phyloP scores from a whole-genome alignment of 2,113 vertebrate genomes.

The Salvator merianae region DNA sequence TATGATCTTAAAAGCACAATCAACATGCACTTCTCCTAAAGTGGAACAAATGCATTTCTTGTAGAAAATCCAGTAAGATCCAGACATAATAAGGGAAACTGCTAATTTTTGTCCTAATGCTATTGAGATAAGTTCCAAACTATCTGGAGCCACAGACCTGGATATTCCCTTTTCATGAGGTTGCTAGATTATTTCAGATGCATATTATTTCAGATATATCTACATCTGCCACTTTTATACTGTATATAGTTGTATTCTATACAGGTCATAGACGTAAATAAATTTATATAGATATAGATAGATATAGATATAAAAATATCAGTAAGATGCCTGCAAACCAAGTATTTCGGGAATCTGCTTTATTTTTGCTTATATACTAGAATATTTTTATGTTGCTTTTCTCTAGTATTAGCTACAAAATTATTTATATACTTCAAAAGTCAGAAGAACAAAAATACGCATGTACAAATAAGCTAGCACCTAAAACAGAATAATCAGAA shows the following conservation, averaged over 20 bases:
- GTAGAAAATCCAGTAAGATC: not conserved
- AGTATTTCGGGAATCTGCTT: not conserved
- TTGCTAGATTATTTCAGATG: too few relatives aligned
- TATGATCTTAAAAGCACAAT: not conserved
- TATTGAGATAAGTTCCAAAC: too few relatives aligned
- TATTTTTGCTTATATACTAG: not conserved
- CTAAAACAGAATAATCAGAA: not conserved
- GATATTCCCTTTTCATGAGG: too few relatives aligned
- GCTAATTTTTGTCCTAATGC: too few relatives aligned
- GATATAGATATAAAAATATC: too few relatives aligned
- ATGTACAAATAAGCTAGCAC: not conserved
- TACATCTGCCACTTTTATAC: too few relatives aligned
- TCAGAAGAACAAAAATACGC: not conserved
- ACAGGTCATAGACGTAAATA: too few relatives aligned
- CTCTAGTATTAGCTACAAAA: not conserved
- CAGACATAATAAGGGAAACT: not conserved
- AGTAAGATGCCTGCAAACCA: too few relatives aligned
- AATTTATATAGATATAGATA: too few relatives aligned
- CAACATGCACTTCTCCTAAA: not conserved
- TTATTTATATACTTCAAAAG: not conserved
- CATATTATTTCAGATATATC: too few relatives aligned
- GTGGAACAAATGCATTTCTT: not conserved
- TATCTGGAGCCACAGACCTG: too few relatives aligned
- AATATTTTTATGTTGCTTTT: not conserved
- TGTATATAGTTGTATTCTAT: too few relatives aligned